Evolutionary conservation across 2,888 invertebrate genomes (phyloP), one percentile per base, ranked within the genome.

Genomic region (Calliopum simillimum): DNA sequence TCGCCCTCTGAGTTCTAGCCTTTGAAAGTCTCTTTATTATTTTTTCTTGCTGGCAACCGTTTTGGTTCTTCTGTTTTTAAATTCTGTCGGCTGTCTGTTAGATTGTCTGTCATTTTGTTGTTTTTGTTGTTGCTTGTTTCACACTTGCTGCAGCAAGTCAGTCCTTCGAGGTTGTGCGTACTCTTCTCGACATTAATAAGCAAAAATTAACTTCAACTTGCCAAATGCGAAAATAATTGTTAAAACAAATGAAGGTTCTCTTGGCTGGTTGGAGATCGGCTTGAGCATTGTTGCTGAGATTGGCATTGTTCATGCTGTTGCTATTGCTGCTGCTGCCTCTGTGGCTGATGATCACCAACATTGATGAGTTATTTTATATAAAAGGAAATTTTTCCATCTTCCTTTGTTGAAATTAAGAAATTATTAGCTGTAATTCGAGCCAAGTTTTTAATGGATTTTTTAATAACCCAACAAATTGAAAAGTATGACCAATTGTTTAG

Each of bases 191-290:
- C 67, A 59, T 67, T 67, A 67, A 67, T 67, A 67, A 67, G 67
- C 59, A 67, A 59, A 67, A 67, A 67, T 67, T 67, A 67, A 67
- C 67, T 67, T 59, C 67, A 49, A 59, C 58, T 59, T 58, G 67
- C 67, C 67, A 67, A 67, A 67, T 67, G 67, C 67, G 67, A 67
- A 67, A 67, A 67, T 67, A 67, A 67, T 67, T 67, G 67, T 47
- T 67, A 67, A 67, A 67, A 67, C 59, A 67, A 67, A 67, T 67
- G 67, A 67, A 46, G 58, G 43, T 47, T 59, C 33, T n/a, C 33
- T 21, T 65, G 13, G 53, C 49, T 44, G 56, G 14, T 58, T 25
- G 56, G 25, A 25, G 25, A 19, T 16, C n/a, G 23, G 19, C 53
- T 55, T 55, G 16, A 4, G 13, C 16, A 25, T 49, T 63, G 63